phyloP scores from a whole-genome alignment of 2,113 vertebrate species.

The Cygnus buccinator region DNA sequence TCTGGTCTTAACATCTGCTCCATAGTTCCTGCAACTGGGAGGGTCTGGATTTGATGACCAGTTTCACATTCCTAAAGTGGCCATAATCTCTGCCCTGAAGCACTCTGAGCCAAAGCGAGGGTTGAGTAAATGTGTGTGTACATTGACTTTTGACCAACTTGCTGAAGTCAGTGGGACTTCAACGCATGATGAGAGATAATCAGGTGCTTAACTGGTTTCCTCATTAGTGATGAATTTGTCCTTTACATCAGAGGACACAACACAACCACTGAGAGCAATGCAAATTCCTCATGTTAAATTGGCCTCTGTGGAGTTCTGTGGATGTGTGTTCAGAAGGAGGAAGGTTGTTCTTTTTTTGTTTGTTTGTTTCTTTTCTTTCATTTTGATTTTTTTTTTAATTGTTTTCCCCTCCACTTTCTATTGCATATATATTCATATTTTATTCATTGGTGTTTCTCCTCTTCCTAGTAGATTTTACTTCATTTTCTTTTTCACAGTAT shows the following conservation, averaged over 20 bases:
- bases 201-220: background rate
- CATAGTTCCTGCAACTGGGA: background rate
- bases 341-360: background rate
- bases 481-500: background rate
- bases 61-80: background rate
- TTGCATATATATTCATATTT: background rate
- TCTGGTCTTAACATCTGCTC: background rate
- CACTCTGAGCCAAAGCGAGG: background rate
- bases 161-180: background rate
- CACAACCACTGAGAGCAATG: background rate
- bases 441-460: background rate
- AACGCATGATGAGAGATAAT: background rate
- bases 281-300: background rate
- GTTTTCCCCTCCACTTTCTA: background rate
- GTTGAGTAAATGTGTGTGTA: background rate
- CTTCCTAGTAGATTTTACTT: background rate
- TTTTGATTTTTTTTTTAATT: background rate
- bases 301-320: background rate
- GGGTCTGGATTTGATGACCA: background rate
- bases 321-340: background rate
- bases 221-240: background rate
- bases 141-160: background rate
- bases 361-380: background rate
- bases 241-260: background rate
- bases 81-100: background rate